These are phyloP conservation scores for Cichlasoma orientale DNA, from an alignment of 2,797 vertebrate species.

Conservation along the genomic window DNA sequence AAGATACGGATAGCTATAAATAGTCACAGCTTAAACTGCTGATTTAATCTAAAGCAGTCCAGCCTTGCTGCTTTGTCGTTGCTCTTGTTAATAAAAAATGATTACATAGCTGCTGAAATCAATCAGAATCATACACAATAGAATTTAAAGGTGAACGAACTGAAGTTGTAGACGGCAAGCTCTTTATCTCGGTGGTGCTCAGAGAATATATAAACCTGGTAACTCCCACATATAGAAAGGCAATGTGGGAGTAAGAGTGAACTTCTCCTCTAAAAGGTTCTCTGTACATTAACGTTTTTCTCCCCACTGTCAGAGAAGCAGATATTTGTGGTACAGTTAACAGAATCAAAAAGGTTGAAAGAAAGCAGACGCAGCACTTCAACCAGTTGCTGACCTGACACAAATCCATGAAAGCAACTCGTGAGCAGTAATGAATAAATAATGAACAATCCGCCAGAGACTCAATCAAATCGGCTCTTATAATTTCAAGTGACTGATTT, in stretches of 20 bases:
- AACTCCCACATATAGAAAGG: neutral
- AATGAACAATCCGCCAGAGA: neutral
- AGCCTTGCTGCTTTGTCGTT: neutral
- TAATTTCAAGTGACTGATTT: neutral
- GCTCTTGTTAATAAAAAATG: neutral
- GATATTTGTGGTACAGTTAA: neutral
- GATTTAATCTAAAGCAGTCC: neutral
- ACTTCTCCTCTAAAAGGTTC: neutral
- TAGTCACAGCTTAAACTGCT: neutral
- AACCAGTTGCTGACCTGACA: neutral
- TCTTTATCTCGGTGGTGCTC: neutral
- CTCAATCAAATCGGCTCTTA: neutral
- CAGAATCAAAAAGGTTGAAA: neutral
- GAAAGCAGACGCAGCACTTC: neutral
- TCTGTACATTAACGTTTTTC: neutral
- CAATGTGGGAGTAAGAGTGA: neutral
- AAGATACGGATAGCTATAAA: neutral
- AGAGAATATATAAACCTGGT: neutral
- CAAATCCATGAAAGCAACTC: neutral
- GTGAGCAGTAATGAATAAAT: neutral
- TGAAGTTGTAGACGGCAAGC: neutral
- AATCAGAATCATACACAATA: neutral
- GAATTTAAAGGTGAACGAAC: neutral
- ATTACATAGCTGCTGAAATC: neutral
- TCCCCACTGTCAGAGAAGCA: neutral